Conservation (phyloP, 2,113 vertebrate species). For the Rhagologus leucostigma region DNA sequence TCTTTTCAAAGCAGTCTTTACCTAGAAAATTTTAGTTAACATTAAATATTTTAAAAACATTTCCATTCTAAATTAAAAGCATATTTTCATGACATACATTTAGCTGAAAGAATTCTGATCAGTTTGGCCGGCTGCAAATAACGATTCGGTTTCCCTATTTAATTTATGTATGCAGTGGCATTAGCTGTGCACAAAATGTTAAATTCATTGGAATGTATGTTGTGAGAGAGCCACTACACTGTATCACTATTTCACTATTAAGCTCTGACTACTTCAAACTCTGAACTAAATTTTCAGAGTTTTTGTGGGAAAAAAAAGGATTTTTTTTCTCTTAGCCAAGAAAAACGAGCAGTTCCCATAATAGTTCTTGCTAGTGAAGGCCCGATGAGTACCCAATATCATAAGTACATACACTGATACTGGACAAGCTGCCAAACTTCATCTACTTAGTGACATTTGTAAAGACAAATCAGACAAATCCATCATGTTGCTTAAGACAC, state of each 20-base stretch:
- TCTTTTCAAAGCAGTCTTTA: not conserved
- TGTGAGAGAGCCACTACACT: not conserved
- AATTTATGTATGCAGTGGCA: not conserved
- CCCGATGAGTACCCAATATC: not conserved
- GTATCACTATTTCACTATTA: not conserved
- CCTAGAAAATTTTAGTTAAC: not conserved
- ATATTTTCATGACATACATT: not conserved
- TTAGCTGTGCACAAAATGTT: not conserved
- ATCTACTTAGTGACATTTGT: not conserved
- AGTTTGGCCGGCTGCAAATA: not conserved
- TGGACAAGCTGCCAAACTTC: not conserved
- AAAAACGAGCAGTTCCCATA: not conserved
- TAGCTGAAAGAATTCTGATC: not conserved
- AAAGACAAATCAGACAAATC: not conserved
- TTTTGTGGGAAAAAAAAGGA: not conserved
- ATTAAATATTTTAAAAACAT: fast-evolving
- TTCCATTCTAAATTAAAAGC: not conserved
- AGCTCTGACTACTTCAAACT: not conserved
- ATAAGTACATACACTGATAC: not conserved
- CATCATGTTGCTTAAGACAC: not conserved
- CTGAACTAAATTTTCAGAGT: not conserved
- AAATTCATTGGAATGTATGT: not conserved
- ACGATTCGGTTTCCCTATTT: not conserved
- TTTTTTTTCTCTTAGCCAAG: not conserved
- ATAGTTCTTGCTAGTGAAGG: not conserved